phyloP scores from a whole-genome alignment of 2,797 vertebrate genomes.

The Manis crassicaudata region DNA sequence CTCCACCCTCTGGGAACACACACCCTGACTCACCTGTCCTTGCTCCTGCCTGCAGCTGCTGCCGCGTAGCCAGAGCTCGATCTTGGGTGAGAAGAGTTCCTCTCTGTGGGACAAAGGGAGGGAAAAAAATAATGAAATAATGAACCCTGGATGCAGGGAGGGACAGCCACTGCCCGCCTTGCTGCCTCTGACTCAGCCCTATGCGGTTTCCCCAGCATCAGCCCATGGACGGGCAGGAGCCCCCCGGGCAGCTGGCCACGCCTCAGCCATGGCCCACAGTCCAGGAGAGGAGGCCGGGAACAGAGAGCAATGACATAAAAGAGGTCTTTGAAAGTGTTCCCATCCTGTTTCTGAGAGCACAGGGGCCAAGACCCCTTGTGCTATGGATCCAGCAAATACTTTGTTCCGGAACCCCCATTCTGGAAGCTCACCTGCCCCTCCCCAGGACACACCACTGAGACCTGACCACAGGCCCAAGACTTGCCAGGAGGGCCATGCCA shows the following conservation, averaged over 20 bases:
- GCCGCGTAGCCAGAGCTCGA: constrained; percentile 48
- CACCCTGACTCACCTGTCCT: constrained; percentile 53
- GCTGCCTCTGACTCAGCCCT: neutral
- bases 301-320: neutral
- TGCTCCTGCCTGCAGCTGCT: neutral
- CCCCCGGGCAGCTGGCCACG: neutral
- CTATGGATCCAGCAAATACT: neutral
- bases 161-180: neutral
- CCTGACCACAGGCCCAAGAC: neutral
- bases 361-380: neutral
- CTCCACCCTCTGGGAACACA: fast-evolving
- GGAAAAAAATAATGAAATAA: neutral
- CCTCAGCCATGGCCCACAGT: neutral
- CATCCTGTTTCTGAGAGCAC: neutral
- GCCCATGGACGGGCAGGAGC: fast-evolving
- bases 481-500: neutral
- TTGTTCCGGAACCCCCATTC: neutral
- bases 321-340: neutral
- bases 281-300: constrained; percentile 65
- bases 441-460: neutral
- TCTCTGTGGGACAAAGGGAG: constrained; percentile 44
- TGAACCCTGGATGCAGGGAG: neutral
- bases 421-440: neutral
- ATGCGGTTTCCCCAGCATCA: neutral
- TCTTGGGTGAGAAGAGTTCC: constrained; percentile 14